Evolutionary conservation across 2,888 invertebrate genomes (phyloP).

Genomic region (Hypomecis punctinalis): DNA sequence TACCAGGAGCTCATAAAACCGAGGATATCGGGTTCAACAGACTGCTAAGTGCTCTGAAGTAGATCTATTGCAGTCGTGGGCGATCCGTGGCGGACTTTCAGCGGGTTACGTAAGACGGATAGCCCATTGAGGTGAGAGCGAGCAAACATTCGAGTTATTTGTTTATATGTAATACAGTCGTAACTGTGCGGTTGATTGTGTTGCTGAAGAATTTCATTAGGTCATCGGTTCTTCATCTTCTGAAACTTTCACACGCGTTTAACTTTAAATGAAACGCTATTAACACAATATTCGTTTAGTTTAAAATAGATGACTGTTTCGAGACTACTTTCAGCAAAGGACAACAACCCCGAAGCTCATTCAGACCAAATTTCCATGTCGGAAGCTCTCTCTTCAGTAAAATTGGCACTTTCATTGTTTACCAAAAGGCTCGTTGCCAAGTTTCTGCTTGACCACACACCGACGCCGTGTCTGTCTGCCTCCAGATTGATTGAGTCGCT

Average conservation of each 20-base stretch:
- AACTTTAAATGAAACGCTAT: background rate
- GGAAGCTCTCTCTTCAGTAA: conserved; percentile 37
- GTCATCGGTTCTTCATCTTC: conserved; percentile 23
- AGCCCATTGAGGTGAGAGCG: conserved; percentile 37
- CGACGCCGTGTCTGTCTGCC: conserved; percentile 34
- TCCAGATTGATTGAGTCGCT: conserved; percentile 37
- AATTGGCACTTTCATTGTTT: conserved; percentile 45
- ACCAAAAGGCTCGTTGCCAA: conserved; percentile 41
- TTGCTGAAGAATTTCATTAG: conserved; percentile 29
- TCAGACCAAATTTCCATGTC: conserved; percentile 29
- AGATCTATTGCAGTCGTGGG: conserved; percentile 40
- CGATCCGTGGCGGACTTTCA: conserved; percentile 29
- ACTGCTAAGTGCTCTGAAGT: conserved; percentile 39
- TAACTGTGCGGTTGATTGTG: conserved; percentile 29
- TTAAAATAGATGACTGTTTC: conserved; percentile 22
- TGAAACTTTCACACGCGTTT: conserved; percentile 21
- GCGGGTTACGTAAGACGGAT: conserved; percentile 42
- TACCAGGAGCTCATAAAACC: conserved; percentile 43
- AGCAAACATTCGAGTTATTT: conserved; percentile 39
- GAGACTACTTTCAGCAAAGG: conserved; percentile 24
- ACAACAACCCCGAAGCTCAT: conserved; percentile 36
- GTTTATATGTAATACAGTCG: conserved; percentile 37
- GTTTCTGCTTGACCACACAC: conserved; percentile 33
- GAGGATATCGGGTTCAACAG: conserved; percentile 44
- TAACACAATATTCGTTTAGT: background rate